Percentiles rank a stretch among this genome's conserved stretches.
Conservation (phyloP, 2,797 vertebrate species). For the Syndactyla subalaris region DNA sequence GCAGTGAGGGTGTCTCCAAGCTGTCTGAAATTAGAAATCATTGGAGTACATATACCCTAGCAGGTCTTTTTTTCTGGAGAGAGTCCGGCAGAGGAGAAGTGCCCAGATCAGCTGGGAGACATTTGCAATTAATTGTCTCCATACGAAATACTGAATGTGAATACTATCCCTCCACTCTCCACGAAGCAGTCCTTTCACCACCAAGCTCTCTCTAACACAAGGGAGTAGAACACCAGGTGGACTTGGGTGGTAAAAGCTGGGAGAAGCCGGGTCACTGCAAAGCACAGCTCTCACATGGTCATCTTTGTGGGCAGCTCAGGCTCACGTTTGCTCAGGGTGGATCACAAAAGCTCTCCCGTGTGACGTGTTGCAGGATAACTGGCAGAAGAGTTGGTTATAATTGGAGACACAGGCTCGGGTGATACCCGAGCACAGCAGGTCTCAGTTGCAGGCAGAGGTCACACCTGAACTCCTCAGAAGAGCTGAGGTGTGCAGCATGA, state of each 20-base stretch:
- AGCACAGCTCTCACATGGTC: neutral
- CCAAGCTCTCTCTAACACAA: neutral
- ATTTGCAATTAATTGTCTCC: neutral
- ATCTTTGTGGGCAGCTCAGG: neutral
- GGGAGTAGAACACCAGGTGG: neutral
- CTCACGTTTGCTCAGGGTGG: accelerated
- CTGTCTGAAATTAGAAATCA: neutral
- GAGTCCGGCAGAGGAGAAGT: neutral
- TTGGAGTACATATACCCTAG: neutral
- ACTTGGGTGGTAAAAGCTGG: neutral
- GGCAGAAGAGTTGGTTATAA: neutral
- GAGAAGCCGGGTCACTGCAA: neutral
- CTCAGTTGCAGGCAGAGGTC: neutral
- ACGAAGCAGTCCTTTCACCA: neutral
- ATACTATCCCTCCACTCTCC: neutral
- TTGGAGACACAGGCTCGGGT: neutral
- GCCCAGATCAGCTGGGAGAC: neutral
- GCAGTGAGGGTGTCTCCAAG: neutral
- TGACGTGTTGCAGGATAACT: neutral
- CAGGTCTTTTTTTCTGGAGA: neutral
- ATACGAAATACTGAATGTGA: neutral
- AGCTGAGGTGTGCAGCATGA: neutral
- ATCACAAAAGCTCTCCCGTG: neutral
- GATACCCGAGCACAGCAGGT: neutral
- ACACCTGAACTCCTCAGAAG: neutral